Percentiles rank a stretch among this genome's conserved stretches.
Conservation (phyloP, 2,113 vertebrate species). For the Prunella fulvescens region DNA sequence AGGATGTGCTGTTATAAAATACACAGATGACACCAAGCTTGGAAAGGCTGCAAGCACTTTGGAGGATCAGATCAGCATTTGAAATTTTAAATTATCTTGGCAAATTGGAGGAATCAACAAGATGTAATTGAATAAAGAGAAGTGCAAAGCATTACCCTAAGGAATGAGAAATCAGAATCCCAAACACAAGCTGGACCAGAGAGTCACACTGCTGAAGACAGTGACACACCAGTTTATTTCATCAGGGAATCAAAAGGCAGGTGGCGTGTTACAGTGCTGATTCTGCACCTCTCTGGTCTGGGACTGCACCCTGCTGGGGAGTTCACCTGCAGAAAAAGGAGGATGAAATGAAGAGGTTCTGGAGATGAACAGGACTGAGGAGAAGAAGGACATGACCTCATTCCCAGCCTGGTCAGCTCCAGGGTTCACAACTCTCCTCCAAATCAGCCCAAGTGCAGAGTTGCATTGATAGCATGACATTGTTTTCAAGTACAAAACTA, state of each 20-base stretch:
- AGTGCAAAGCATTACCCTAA: neutral
- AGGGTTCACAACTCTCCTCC: neutral
- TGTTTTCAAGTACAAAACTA: neutral
- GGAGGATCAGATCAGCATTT: neutral
- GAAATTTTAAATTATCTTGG: slow-evolving; percentile 3
- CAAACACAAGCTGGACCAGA: neutral
- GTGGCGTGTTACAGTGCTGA: neutral
- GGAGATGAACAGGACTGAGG: neutral
- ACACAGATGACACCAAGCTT: neutral
- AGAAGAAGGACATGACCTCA: neutral
- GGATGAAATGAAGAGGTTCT: neutral
- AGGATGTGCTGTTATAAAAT: neutral
- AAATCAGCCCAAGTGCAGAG: neutral
- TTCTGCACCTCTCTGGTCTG: neutral
- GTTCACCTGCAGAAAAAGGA: neutral
- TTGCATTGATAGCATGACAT: neutral
- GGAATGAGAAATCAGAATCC: neutral
- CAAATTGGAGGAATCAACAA: slow-evolving; percentile 6
- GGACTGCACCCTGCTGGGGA: neutral
- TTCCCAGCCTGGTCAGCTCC: neutral
- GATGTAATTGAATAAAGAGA: neutral
- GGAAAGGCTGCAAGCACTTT: neutral
- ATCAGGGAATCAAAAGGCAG: neutral
- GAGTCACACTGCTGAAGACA: neutral
- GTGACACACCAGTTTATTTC: neutral